Conservation (phyloP, 2,888 invertebrate species). For the Neocrepidodera transversa region DNA sequence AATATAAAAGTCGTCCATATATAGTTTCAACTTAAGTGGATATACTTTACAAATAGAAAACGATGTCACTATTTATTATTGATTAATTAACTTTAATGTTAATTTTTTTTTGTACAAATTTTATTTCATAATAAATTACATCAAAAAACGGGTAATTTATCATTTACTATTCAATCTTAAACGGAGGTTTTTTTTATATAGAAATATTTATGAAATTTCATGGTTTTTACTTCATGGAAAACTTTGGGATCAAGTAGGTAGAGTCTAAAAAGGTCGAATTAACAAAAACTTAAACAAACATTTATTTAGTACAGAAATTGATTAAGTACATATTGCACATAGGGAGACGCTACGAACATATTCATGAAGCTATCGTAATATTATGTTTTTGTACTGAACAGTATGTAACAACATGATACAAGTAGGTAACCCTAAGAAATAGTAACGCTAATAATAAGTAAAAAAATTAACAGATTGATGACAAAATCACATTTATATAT, state of each 20-base stretch:
- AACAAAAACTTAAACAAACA: slow-evolving; percentile 42
- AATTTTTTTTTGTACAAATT: too few species aligned
- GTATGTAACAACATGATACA: slow-evolving; percentile 56
- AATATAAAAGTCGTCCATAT: too few species aligned
- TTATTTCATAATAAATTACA: too few species aligned
- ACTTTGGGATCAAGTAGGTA: not conserved
- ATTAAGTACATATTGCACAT: slow-evolving; percentile 59
- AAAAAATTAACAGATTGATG: slow-evolving; percentile 59
- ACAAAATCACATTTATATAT: slow-evolving; percentile 59
- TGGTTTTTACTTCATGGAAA: too few species aligned
- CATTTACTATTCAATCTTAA: too few species aligned
- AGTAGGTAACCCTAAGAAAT: slow-evolving; percentile 55
- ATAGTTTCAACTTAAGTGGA: too few species aligned
- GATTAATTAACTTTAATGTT: too few species aligned
- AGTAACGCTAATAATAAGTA: slow-evolving; percentile 49
- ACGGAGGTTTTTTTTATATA: too few species aligned
- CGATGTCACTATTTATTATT: too few species aligned
- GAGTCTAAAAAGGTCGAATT: slow-evolving; percentile 19
- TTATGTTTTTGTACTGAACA: slow-evolving; percentile 58
- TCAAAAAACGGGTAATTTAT: too few species aligned
- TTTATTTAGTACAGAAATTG: slow-evolving; percentile 42
- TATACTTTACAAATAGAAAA: too few species aligned
- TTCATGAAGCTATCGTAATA: slow-evolving; percentile 54
- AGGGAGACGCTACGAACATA: slow-evolving; percentile 53
- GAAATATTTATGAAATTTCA: too few species aligned